A percentile compares a stretch with the other conserved stretches of the same genome.
Conservation (phyloP, 2,888 invertebrate genomes). For the Tipula unca region DNA sequence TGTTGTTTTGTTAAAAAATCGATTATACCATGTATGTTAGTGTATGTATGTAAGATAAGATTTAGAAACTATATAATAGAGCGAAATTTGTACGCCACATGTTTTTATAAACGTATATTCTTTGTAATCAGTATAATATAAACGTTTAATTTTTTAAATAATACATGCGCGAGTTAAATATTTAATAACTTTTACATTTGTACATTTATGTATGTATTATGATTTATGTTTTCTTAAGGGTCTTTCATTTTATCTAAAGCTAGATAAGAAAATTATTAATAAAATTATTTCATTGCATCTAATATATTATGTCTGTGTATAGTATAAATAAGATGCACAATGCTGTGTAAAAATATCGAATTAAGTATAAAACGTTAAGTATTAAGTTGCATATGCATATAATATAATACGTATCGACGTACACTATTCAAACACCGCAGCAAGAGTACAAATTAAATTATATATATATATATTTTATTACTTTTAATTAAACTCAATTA, state of each 20-base stretch:
- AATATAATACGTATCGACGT: neutral
- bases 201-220: too few relatives aligned
- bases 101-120: neutral
- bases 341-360: neutral
- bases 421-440: neutral
- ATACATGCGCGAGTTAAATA: too few relatives aligned
- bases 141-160: too few relatives aligned
- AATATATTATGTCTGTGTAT: too few relatives aligned
- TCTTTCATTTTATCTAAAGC: neutral
- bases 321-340: neutral
- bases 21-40: neutral
- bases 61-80: neutral
- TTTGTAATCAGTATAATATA: too few relatives aligned
- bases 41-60: neutral
- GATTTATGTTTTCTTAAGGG: too few relatives aligned
- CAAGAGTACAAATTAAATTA: neutral
- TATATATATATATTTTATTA: neutral
- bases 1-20: neutral
- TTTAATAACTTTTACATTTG: too few relatives aligned
- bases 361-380: neutral
- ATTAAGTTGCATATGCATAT: neutral
- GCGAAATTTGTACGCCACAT: neutral
- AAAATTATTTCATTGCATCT: neutral
- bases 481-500: neutral
- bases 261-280: neutral